Evolutionary conservation across 1,140 invertebrate species (phyloP), one percentile per base, ranked within the genome.

Genomic region (Chironomus tepperi): DNA sequence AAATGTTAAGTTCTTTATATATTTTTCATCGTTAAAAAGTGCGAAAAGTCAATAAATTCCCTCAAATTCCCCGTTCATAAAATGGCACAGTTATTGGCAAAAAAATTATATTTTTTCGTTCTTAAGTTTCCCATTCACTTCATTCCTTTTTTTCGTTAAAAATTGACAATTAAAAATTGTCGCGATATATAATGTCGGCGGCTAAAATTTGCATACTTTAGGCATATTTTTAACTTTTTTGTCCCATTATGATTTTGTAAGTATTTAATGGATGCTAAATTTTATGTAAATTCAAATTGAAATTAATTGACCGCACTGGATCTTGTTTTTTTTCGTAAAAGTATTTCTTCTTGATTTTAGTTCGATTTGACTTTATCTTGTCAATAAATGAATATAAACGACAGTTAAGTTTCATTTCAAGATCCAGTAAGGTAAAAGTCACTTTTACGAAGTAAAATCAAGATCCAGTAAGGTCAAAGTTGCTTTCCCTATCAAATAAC

Each of bases 11-110:
- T 47, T 47, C 12, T 57, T 15, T n/a, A 57, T 12, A 15, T 12
- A 57, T 57, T 57, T 15, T 12, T 57, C 15, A n/a, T 34, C 24
- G 24, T 34, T 34, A 34, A 34, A 34, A 34, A 47, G n/a, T 57
- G 47, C 12, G 47, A 70, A 21, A 70, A 70, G 19, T 19, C 16
- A n/a, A 21, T 18, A 18, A 70, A 70, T 2, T 12, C 8, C 47
- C n/a, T 57, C n/a, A 57, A 57, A 57, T 10, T 57, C n/a, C 47
- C 9, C 9, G n/a, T 3, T 7, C 7, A 70, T 7, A 70, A 18
- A 70, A 70, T 70, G 65, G 65, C 65, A 70, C 65, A 70, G 18
- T 18, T 18, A 19, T 70, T 70, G 65, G 65, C 65, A 70, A 70
- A 70, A 19, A 70, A 70, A 70, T 70, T 70, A 70, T 18, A 57